Percentiles rank a stretch among this genome's conserved stretches.
These are phyloP conservation scores for Neodontobutis hainanensis DNA, from an alignment of 2,113 vertebrate species.

Conservation along the genomic window DNA sequence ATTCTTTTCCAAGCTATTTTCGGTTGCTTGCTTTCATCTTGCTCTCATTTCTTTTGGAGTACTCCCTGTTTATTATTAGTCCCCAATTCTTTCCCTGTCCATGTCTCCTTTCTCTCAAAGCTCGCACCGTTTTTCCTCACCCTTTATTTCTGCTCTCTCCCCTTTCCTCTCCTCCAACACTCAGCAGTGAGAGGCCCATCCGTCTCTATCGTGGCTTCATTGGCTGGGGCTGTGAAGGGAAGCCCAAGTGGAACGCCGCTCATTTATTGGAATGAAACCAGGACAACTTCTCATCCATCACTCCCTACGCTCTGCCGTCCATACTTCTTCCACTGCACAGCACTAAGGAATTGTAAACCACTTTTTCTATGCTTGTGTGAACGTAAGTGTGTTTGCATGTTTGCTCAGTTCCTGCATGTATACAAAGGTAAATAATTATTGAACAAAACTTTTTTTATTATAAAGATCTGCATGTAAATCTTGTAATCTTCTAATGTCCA, in stretches of 20 bases:
- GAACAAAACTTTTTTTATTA: no score
- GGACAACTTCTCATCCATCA: constrained; percentile 75
- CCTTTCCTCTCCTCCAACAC: constrained; percentile 42
- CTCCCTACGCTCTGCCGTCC: constrained; percentile 48
- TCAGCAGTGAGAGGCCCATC: constrained; percentile 62
- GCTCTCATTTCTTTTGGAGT: not conserved
- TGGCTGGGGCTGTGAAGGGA: constrained; percentile 62
- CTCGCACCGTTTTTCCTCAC: constrained; percentile 19
- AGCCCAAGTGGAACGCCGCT: constrained; percentile 74
- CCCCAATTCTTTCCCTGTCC: constrained; percentile 6
- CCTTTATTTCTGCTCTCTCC: constrained; percentile 43
- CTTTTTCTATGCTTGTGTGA: constrained; percentile 31
- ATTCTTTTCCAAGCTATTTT: constrained; percentile 4
- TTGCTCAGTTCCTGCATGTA: constrained; percentile 13
- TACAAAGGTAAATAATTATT: no score
- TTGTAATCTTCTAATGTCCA: not conserved
- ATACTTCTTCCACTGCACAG: constrained; percentile 45
- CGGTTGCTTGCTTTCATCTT: constrained; percentile 4
- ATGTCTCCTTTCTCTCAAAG: not conserved
- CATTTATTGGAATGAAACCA: constrained; percentile 78
- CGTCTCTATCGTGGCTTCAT: constrained; percentile 62
- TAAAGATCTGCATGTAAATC: not conserved
- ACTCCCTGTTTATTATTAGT: constrained; percentile 12
- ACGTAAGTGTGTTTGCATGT: constrained; percentile 13
- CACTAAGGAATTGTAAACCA: constrained; percentile 38